phyloP scores from a whole-genome alignment of 2,797 vertebrate species.

The Lutjanus campechanus region DNA sequence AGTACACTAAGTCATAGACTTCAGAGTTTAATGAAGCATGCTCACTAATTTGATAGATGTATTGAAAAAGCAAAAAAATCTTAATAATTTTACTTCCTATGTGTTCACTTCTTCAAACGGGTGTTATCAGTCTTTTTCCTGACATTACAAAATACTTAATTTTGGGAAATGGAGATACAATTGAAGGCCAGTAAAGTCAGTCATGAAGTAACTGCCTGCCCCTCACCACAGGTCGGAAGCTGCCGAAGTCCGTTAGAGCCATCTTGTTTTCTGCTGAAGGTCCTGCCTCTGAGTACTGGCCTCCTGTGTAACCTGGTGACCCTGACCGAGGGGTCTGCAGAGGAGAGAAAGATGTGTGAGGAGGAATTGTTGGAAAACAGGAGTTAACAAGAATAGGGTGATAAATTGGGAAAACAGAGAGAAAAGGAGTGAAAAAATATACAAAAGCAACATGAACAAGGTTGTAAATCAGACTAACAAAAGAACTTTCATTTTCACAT shows the following conservation, averaged over 20 bases:
- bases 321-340: conserved; percentile 73
- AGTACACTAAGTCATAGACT: conserved; percentile 21
- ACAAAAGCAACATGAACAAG: neutral
- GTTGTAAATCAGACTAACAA: neutral
- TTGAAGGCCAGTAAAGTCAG: neutral
- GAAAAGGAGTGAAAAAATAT: neutral
- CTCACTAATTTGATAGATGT: neutral
- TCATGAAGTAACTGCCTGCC: neutral
- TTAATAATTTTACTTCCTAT: neutral
- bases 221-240: conserved; percentile 86
- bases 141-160: neutral
- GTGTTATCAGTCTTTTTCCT: neutral
- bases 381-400: neutral
- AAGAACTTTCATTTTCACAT: neutral
- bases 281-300: conserved; percentile 81
- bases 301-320: conserved; percentile 67
- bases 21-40: conserved; percentile 7
- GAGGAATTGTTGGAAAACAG: neutral
- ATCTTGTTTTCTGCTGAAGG: conserved; percentile 86
- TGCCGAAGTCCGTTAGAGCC: conserved; percentile 87
- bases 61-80: neutral
- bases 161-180: neutral
- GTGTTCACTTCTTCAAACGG: neutral
- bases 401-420: neutral
- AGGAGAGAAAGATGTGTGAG: conserved; percentile 15